Evolutionary conservation across 2,797 vertebrate species (phyloP).

Genomic region (Pelochelys cantorii): DNA sequence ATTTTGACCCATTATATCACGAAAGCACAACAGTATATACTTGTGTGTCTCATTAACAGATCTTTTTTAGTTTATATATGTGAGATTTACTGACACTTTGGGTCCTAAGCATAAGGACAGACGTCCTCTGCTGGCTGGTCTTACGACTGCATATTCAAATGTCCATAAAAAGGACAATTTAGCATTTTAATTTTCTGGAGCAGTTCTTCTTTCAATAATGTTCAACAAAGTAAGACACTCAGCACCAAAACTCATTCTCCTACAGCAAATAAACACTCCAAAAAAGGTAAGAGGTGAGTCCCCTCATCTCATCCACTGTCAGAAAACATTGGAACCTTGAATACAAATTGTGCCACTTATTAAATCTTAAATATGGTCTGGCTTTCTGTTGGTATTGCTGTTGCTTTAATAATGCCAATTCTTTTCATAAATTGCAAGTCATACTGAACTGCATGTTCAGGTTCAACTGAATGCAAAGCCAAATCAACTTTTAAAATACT

Average conservation of each 20-base stretch:
- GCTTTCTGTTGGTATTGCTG: background rate
- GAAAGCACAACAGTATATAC: background rate
- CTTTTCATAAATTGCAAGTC: background rate
- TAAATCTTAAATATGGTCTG: background rate
- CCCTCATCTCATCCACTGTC: background rate
- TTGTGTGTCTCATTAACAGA: background rate
- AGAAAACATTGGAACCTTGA: background rate
- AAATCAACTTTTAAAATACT: background rate
- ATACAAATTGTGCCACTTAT: background rate
- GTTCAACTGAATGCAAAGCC: background rate
- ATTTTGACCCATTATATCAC: background rate
- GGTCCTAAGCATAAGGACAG: background rate
- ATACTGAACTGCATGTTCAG: background rate
- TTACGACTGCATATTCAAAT: background rate
- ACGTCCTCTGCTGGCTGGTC: background rate
- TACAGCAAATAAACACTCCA: rapidly evolving
- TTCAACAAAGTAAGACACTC: background rate
- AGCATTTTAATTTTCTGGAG: background rate
- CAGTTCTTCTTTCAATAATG: background rate
- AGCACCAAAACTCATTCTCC: rapidly evolving
- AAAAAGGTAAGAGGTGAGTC: background rate
- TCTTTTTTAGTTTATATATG: rapidly evolving
- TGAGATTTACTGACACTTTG: background rate
- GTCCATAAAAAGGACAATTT: background rate
- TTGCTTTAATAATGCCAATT: background rate